phyloP scores from a whole-genome alignment of 2,113 vertebrate species.

The Corythoichthys haematopterus region DNA sequence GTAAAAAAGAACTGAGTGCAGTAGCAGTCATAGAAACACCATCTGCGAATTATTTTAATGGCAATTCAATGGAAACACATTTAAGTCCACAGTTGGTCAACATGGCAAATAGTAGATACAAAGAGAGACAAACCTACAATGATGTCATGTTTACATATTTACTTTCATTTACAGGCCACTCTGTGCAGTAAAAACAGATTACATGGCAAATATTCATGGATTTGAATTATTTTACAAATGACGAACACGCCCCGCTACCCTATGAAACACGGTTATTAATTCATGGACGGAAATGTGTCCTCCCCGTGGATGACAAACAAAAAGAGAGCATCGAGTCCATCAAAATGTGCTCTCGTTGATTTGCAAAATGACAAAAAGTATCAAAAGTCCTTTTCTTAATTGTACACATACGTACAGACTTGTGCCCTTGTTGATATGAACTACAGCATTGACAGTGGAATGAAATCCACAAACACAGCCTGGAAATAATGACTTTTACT shows the following conservation, averaged over 20 bases:
- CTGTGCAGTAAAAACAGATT: constrained; percentile 62
- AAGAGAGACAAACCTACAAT: constrained; percentile 1
- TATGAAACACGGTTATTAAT: constrained; percentile 67
- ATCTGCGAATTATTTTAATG: neutral
- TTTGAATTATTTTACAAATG: constrained; percentile 56
- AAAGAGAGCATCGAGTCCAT: constrained; percentile 36
- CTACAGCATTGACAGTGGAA: constrained; percentile 10
- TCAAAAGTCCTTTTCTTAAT: constrained; percentile 26
- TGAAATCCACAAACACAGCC: neutral
- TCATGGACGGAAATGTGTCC: constrained; percentile 38
- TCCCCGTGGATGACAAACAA: constrained; percentile 29
- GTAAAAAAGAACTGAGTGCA: neutral
- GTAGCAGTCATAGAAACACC: neutral
- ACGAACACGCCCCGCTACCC: constrained; percentile 60
- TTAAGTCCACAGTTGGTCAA: neutral
- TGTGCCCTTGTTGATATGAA: constrained; percentile 4
- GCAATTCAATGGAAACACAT: neutral
- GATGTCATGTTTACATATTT: constrained; percentile 31
- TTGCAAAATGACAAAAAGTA: constrained; percentile 53
- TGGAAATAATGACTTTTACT: neutral
- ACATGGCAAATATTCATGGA: constrained; percentile 47
- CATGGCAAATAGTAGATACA: neutral
- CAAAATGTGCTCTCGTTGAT: constrained; percentile 51
- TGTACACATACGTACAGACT: constrained; percentile 23
- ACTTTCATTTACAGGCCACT: constrained; percentile 58